A percentile compares a stretch with the other conserved stretches of the same genome.
phyloP scores from a whole-genome alignment of 2,113 vertebrate genomes.

The Cavia aperea region DNA sequence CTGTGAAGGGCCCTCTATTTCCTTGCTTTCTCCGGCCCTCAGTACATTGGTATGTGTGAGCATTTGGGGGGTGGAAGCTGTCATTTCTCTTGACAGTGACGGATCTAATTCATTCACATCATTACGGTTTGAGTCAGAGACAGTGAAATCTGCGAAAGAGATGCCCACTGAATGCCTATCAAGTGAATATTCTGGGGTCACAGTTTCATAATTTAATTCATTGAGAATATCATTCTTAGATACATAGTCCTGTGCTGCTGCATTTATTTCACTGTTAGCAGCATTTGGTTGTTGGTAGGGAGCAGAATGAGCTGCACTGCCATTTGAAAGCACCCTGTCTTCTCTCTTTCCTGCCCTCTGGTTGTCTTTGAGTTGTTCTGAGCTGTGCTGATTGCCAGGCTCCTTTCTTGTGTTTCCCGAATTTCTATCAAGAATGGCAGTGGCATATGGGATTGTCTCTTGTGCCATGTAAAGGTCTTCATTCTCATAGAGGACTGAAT shows the following conservation, averaged over 20 bases:
- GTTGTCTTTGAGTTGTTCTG: rapidly evolving
- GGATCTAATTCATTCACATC: not conserved
- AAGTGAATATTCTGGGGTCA: not conserved
- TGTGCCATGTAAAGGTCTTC: not conserved
- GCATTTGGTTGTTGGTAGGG: rapidly evolving
- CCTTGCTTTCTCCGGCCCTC: not conserved
- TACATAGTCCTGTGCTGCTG: not conserved
- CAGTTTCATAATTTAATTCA: not conserved
- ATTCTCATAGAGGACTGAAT: not conserved
- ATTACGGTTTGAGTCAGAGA: not conserved
- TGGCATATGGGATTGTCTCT: not conserved
- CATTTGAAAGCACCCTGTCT: rapidly evolving
- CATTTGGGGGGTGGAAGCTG: not conserved
- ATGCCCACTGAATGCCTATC: not conserved
- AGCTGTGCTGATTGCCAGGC: not conserved
- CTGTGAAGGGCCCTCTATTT: not conserved
- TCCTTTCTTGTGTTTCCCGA: not conserved
- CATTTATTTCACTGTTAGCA: rapidly evolving
- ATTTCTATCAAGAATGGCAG: rapidly evolving
- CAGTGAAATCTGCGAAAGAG: not conserved
- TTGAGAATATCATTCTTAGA: not conserved
- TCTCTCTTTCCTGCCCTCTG: rapidly evolving
- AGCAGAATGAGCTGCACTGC: rapidly evolving
- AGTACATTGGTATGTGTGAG: rapidly evolving
- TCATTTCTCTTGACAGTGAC: not conserved